These are phyloP conservation scores for Shinisaurus crocodilurus DNA, from an alignment of 2,113 vertebrate genomes.

Conservation along the genomic window DNA sequence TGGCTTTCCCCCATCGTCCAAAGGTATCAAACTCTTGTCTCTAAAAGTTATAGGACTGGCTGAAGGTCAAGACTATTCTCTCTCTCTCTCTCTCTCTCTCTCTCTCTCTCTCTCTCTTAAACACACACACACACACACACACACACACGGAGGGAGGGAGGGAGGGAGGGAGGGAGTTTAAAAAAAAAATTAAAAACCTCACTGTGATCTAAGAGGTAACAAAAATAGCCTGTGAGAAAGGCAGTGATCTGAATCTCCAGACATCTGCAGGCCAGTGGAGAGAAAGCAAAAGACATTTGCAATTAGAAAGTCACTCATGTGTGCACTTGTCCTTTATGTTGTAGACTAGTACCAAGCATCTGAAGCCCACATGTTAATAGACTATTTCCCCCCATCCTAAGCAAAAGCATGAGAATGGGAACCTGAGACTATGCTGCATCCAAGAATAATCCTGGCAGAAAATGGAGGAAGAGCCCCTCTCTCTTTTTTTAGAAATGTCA, in stretches of 20 bases:
- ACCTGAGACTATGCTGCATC: not conserved
- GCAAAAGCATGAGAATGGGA: not conserved
- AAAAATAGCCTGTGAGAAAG: conserved; percentile 68
- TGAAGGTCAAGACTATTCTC: conserved; percentile 36
- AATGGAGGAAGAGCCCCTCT: not conserved
- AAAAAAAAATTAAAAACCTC: not conserved
- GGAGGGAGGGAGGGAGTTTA: not conserved
- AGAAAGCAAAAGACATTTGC: conserved; percentile 56
- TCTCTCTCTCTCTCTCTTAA: conserved; percentile 35
- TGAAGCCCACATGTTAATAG: conserved; percentile 20
- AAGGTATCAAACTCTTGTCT: not conserved
- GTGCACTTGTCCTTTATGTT: conserved; percentile 54
- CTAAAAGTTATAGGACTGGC: not conserved
- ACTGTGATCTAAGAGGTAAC: conserved; percentile 57
- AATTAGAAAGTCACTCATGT: conserved; percentile 50
- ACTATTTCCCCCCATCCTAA: conserved; percentile 1
- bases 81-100: too few species aligned
- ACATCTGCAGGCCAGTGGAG: conserved; percentile 47
- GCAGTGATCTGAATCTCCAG: conserved; percentile 63
- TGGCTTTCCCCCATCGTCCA: not conserved
- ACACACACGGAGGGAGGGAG: not conserved
- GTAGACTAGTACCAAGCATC: conserved; percentile 35
- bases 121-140: not conserved
- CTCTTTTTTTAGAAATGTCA: not conserved
- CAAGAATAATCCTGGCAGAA: not conserved